Conservation (phyloP, 2,113 vertebrate species). For the Pyrgilauda ruficollis region DNA sequence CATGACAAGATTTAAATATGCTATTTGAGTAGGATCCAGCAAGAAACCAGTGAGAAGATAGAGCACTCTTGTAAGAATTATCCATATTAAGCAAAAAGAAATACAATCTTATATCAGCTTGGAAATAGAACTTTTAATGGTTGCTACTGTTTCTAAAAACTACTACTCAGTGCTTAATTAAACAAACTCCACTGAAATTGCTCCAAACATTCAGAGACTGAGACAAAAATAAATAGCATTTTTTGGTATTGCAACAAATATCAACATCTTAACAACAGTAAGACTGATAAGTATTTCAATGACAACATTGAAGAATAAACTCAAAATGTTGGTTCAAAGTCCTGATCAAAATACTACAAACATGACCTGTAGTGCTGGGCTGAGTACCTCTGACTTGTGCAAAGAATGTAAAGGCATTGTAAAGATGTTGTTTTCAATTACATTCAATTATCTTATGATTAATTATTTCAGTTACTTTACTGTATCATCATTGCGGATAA, state of each 20-base stretch:
- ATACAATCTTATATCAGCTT: not conserved
- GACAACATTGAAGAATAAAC: not conserved
- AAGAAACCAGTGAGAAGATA: not conserved
- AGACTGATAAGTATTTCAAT: not conserved
- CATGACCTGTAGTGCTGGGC: not conserved
- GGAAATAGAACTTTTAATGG: not conserved
- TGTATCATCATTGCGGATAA: not conserved
- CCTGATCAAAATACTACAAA: not conserved
- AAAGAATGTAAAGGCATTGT: not conserved
- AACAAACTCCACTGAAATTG: not conserved
- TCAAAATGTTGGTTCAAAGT: not conserved
- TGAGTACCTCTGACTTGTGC: not conserved
- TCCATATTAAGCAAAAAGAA: not conserved
- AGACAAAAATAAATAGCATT: not conserved
- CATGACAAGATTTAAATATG: not conserved
- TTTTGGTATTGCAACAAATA: not conserved
- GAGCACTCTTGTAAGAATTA: not conserved
- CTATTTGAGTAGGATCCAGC: not conserved
- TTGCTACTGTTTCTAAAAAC: not conserved
- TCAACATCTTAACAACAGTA: not conserved
- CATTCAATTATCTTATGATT: not conserved
- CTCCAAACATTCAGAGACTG: not conserved
- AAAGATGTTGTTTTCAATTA: not conserved
- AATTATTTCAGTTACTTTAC: not conserved
- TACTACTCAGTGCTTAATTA: not conserved